These are phyloP conservation scores for Siniperca chuatsi DNA, from an alignment of 2,113 vertebrate genomes.

Conservation along the genomic window DNA sequence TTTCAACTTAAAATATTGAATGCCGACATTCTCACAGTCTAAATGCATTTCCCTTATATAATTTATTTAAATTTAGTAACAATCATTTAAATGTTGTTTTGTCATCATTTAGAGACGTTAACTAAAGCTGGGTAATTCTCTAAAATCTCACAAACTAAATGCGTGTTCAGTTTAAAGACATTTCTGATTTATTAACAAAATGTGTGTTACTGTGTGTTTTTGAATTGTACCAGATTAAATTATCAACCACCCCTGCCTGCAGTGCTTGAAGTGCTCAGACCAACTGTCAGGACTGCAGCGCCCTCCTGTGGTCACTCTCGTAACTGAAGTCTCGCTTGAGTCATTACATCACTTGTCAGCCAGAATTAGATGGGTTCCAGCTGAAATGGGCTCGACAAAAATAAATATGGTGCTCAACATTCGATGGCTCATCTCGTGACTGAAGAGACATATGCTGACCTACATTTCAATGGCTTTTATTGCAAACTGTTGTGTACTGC, in stretches of 20 bases:
- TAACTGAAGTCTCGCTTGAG: background rate
- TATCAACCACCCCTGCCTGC: background rate
- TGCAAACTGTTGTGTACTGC: background rate
- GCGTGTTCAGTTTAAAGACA: background rate
- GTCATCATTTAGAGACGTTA: background rate
- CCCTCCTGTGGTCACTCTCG: constrained; percentile 41
- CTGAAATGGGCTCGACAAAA: constrained; percentile 58
- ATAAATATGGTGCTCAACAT: constrained; percentile 44
- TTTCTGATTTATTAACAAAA: background rate
- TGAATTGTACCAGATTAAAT: background rate
- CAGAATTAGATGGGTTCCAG: constrained; percentile 22
- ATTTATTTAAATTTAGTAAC: background rate
- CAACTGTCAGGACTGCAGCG: background rate
- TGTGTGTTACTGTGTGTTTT: constrained; percentile 1
- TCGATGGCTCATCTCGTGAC: constrained; percentile 45
- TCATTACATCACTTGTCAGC: constrained; percentile 55
- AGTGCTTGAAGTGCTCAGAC: background rate
- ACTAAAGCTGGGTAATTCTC: background rate
- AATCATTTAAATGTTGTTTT: background rate
- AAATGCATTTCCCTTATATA: background rate
- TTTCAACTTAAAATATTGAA: background rate
- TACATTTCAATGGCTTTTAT: constrained; percentile 39
- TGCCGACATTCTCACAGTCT: background rate
- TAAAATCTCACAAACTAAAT: background rate
- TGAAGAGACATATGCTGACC: constrained; percentile 59